phyloP scores from a whole-genome alignment of 2,113 vertebrate species.

The Strix aluco region DNA sequence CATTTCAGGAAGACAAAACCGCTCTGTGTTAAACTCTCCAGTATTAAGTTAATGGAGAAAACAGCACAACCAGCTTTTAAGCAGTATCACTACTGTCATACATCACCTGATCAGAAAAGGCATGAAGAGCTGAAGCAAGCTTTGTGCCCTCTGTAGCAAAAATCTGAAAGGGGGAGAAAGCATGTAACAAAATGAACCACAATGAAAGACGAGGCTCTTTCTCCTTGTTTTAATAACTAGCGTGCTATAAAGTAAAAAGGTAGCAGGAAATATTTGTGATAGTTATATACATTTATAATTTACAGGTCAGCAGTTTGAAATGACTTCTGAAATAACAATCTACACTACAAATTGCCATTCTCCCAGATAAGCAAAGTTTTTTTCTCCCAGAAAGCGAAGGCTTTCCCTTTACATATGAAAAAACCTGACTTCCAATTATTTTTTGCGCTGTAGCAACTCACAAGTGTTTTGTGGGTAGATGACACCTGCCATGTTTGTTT shows the following conservation, averaged over 20 bases:
- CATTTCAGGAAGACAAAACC: conserved; percentile 28
- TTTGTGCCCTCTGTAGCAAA: conserved; percentile 91
- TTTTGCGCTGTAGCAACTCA: not conserved
- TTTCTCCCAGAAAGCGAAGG: not conserved
- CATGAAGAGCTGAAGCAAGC: conserved; percentile 84
- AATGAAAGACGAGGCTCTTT: not conserved
- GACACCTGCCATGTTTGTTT: not conserved
- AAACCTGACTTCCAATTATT: not conserved
- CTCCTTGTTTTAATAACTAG: not conserved
- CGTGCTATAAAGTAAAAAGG: not conserved
- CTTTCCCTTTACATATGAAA: not conserved
- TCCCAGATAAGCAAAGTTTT: not conserved
- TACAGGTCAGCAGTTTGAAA: not conserved
- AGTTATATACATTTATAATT: not conserved
- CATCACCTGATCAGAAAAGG: conserved; percentile 88
- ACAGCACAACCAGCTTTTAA: not conserved
- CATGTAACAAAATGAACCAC: not conserved
- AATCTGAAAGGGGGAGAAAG: conserved; percentile 74
- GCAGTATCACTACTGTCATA: not conserved
- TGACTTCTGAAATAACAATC: not conserved
- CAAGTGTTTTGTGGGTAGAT: not conserved
- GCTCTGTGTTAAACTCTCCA: not conserved
- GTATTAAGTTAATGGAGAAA: not conserved
- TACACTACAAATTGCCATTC: not conserved
- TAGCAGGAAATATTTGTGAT: not conserved